Percentiles rank a stretch among this genome's conserved stretches.
Evolutionary conservation across 2,113 vertebrate genomes (phyloP).

Genomic region (Grallaria varia): DNA sequence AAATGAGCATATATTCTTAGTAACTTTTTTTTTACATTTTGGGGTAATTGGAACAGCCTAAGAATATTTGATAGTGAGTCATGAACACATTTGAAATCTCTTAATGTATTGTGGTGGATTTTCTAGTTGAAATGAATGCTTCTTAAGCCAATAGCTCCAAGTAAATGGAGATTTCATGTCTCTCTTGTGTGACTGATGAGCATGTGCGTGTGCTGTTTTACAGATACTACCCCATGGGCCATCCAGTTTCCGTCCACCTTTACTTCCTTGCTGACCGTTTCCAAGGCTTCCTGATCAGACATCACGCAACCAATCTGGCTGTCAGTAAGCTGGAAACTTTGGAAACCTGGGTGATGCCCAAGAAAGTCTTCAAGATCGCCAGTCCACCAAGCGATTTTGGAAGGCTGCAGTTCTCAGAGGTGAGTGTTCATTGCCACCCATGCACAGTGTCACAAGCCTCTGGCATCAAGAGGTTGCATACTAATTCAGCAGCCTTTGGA

Average conservation of each 20-base stretch:
- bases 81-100: not conserved
- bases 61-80: conserved; percentile 16
- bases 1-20: not conserved
- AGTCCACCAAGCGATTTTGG: conserved; percentile 86
- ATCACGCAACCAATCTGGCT: conserved; percentile 93
- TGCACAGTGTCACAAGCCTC: not conserved
- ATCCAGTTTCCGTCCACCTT: conserved; percentile 90
- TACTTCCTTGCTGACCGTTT: conserved; percentile 97
- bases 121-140: not conserved
- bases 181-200: not conserved
- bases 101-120: not conserved
- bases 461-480: not conserved
- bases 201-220: not conserved
- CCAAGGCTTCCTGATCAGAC: conserved; percentile 93
- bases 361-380: conserved; percentile 89
- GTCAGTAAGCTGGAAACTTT: conserved; percentile 95
- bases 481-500: not conserved
- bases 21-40: not conserved
- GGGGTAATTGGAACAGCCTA: not conserved
- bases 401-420: conserved; percentile 92
- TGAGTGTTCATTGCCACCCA: conserved; percentile 11
- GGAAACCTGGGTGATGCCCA: conserved; percentile 96
- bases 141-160: not conserved
- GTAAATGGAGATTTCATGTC: not conserved
- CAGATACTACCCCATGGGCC: conserved; percentile 96